A percentile compares a stretch with the other conserved stretches of the same genome.
Conservation (phyloP, 2,113 vertebrate species). For the Tautogolabrus adspersus region DNA sequence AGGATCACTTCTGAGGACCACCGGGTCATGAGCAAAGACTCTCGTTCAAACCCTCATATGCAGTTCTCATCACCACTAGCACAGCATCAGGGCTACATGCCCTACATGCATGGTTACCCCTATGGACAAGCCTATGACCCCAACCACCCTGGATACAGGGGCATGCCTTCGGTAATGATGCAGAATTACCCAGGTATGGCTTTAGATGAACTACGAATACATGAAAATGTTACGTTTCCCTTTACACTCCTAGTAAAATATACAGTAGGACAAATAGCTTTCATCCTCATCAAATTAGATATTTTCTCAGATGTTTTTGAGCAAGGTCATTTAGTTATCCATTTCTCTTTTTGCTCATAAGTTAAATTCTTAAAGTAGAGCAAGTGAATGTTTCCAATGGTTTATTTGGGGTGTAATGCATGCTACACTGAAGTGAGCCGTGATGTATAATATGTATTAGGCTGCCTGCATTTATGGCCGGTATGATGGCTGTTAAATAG, state of each 20-base stretch:
- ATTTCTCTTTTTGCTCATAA: not conserved
- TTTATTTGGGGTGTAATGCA: not conserved
- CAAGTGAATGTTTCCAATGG: not conserved
- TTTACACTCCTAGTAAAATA: not conserved
- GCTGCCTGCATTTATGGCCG: not conserved
- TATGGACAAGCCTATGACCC: slow-evolving; percentile 98
- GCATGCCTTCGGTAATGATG: slow-evolving; percentile 99
- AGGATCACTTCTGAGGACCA: slow-evolving; percentile 90
- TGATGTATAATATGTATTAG: not conserved
- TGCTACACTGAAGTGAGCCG: not conserved
- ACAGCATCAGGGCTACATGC: slow-evolving; percentile 98
- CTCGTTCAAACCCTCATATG: slow-evolving; percentile 92
- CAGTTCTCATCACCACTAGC: slow-evolving; percentile 94
- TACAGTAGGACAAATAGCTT: not conserved
- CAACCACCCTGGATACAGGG: slow-evolving; percentile 95
- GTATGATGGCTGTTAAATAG: not conserved
- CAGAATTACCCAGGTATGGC: slow-evolving; percentile 97
- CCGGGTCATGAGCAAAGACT: slow-evolving; percentile 91
- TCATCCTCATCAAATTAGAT: not conserved
- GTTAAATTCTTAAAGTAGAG: not conserved
- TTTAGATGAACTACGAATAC: not conserved
- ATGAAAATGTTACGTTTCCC: not conserved
- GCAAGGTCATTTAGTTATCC: not conserved
- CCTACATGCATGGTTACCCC: slow-evolving; percentile 98
- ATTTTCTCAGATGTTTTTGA: not conserved